Conservation (phyloP, 2,797 vertebrate species). For the Manis javanica region DNA sequence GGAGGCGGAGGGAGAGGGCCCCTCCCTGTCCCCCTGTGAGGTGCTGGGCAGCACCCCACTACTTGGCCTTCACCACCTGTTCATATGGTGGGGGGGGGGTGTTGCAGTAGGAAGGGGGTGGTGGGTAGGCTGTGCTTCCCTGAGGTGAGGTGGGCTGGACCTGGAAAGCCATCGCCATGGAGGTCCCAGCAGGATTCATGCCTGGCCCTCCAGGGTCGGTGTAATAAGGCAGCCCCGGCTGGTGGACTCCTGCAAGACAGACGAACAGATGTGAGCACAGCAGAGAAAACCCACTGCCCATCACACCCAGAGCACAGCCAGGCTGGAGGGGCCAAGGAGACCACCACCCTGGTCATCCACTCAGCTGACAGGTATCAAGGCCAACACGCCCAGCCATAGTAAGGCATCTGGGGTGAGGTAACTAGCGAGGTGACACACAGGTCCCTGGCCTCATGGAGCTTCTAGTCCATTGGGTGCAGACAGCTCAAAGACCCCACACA, state of each 20-base stretch:
- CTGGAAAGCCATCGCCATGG: conserved; percentile 90
- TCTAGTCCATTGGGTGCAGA: not conserved
- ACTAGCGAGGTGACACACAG: fast-evolving
- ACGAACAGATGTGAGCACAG: not conserved
- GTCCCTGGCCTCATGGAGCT: not conserved
- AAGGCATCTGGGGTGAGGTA: not conserved
- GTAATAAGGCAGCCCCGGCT: conserved; percentile 92
- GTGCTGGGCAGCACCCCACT: conserved; percentile 79
- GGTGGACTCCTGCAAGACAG: conserved; percentile 91
- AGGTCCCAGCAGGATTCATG: conserved; percentile 81
- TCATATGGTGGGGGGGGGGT: conserved; percentile 96
- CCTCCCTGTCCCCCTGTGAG: conserved; percentile 13
- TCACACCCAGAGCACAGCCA: fast-evolving
- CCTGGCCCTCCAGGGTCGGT: conserved; percentile 90
- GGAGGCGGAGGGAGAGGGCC: conserved; percentile 55
- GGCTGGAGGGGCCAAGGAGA: fast-evolving
- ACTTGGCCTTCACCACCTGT: conserved; percentile 94
- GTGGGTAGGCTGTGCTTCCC: conserved; percentile 92
- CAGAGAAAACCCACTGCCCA: not conserved
- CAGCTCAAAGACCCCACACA: fast-evolving
- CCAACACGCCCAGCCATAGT: not conserved
- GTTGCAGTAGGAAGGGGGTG: conserved; percentile 97
- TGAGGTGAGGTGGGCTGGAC: conserved; percentile 90
- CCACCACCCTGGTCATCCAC: fast-evolving
- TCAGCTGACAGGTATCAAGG: fast-evolving